Evolutionary conservation across 1,140 invertebrate species (phyloP), one percentile per base, ranked within the genome.

Genomic region (Leptestheria dahalacensis): DNA sequence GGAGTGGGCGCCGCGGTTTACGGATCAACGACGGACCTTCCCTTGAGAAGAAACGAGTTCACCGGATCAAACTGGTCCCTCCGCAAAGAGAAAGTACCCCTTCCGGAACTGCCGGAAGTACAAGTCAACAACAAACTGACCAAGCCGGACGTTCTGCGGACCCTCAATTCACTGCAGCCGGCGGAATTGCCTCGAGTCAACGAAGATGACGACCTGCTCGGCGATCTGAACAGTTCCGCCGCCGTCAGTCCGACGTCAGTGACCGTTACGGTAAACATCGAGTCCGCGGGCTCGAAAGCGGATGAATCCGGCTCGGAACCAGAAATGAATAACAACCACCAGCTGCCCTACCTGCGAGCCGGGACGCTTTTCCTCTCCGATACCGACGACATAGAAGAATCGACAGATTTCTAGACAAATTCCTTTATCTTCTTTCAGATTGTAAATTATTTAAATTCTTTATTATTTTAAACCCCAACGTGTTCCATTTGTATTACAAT

Each of bases 331-430:
- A n/a, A n/a, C n/a, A n/a, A n/a, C n/a, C n/a, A n/a, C n/a, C n/a
- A n/a, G n/a, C n/a, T n/a, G n/a, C n/a, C n/a, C n/a, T n/a, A n/a
- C n/a, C n/a, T n/a, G n/a, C n/a, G n/a, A n/a, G n/a, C n/a, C n/a
- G n/a, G n/a, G 33, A 41, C 33, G 6, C 33, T 41, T 15, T 41
- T 41, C 33, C 33, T 41, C 33, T 41, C 33, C 33, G 33, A 41
- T 15, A 29, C 47, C 10, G 47, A 49, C 1, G 57, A 59, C 23
- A 4, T 49, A 25, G 47, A 59, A 9, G 58, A 51, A 41, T 60
- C 58, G 10, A 60, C 58, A 9, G 58, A 60, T 60, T 60, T 60
- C 15, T 60, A 52, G 33, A 21, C n/a, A 41, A 29, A 20, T 26
- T 15, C 18, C 29, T 24, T 25, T 18, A 24, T 3, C 29, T 11